Base-by-base conservation (phyloP, 1,140 invertebrate genomes). In the Drosophila malerkotliana region DNA sequence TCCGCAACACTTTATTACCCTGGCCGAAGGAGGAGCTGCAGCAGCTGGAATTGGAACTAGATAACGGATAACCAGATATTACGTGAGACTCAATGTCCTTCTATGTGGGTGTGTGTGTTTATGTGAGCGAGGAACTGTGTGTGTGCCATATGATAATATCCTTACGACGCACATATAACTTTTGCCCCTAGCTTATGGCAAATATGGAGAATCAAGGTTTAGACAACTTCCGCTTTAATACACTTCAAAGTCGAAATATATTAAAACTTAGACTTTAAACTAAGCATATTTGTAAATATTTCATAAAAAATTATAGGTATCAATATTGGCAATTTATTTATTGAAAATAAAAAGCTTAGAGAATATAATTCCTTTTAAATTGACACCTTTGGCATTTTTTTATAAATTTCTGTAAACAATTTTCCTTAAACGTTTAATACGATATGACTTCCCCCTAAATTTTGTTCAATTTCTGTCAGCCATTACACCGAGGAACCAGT, bases 1-100 rank as follows among this genome's bases (percentile, higher is more conserved):
- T 69, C 62, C 73, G 64, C 63, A 80, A 78, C 61, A 83, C 72
- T 79, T 69, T 74, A 79, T 51, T 79, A 76, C 49, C 39, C 51
- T n/a, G 10, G 18, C 26, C 24, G 12, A 34, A 34, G 37, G 14
- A 51, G 68, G 15, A 37, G 34, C 34, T 10, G 34, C 1, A 73
- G 72, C 37, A 75, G 62, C 41, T 54, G 72, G 32, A 59, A 53
- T 30, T 39, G 66, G 47, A 74, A 73, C 51, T 18, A 30, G 72
- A 74, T 73, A 68, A 52, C 74, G 74, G 77, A 44, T 44, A 44
- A 44, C 41, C 41, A 44, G 77, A 71, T 80, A 66, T 61, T 53
- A 58, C 47, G 59, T 58, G 64, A 28, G 10, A 6, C 18, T 44
- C 18, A 9, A 7, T 18, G 41, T 18, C 41, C 41, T 44, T 18